Conservation (phyloP, 2,888 invertebrate species). For the Hermaeophaga mercurialis region DNA sequence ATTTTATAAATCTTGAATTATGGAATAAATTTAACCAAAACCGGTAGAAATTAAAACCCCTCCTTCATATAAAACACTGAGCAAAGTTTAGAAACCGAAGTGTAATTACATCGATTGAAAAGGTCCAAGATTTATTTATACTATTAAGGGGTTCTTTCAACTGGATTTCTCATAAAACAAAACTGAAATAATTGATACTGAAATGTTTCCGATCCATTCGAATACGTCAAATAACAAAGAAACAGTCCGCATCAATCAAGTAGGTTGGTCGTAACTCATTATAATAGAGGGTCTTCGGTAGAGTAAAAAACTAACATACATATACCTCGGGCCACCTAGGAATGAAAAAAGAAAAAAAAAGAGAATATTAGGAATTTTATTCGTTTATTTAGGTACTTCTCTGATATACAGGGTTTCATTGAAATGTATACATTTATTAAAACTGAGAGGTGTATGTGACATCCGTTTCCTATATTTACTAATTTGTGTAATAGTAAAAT, state of each 20-base stretch:
- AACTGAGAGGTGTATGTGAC: no score
- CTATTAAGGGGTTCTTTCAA: constrained; percentile 8
- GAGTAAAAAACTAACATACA: constrained; percentile 1
- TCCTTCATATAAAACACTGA: no score
- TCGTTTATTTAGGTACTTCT: neutral
- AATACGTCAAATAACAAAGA: constrained; percentile 25
- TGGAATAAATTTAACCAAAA: no score
- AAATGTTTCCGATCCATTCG: constrained; percentile 13
- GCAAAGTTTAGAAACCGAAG: no score
- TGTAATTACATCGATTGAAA: no score
- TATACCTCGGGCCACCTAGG: constrained; percentile 14
- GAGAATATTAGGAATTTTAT: neutral
- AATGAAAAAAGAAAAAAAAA: constrained; percentile 5
- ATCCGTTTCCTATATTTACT: no score
- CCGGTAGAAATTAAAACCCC: no score
- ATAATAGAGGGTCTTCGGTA: constrained; percentile 12
- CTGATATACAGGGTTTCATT: no score
- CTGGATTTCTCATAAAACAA: constrained; percentile 20
- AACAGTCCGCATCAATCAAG: constrained; percentile 23
- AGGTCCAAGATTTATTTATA: constrained; percentile 11
- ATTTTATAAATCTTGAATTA: no score
- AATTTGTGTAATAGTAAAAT: no score
- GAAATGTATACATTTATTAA: no score
- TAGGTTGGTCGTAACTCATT: constrained; percentile 17
- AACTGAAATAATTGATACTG: constrained; percentile 20